Evolutionary conservation across 2,888 invertebrate genomes (phyloP), one percentile per base, ranked within the genome.

Genomic region (Pyrrhia umbra): DNA sequence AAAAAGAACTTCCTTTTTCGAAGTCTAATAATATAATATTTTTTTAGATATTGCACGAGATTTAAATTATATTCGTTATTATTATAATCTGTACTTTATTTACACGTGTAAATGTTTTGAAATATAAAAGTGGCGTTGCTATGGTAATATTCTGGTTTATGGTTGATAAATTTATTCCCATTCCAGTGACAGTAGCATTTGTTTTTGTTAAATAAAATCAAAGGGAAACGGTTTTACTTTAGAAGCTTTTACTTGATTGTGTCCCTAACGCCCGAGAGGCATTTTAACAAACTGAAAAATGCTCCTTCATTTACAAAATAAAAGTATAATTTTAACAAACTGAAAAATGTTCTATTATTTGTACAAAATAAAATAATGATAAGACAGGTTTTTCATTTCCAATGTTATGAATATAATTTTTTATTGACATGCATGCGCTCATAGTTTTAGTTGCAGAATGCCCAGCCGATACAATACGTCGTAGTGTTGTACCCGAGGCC

Each of bases 401-500:
- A n/a, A n/a, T n/a, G n/a, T n/a, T n/a, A n/a, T n/a, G n/a, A n/a
- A n/a, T n/a, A n/a, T n/a, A n/a, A n/a, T n/a, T n/a, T n/a, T n/a
- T n/a, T n/a, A n/a, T n/a, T n/a, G n/a, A n/a, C n/a, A n/a, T n/a
- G n/a, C n/a, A n/a, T n/a, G n/a, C n/a, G n/a, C n/a, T n/a, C n/a
- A n/a, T n/a, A 10, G 39, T 5, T 65, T 40, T 37, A 43, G 61
- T 78, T 77, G 68, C 66, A 80, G 90, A 90, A 89, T 88, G 58
- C 55, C 77, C 78, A 51, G 56, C 6, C 40, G 37, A 67, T 67
- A 61, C 63, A 54, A 74, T 69, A 67, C 74, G 81, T 74, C 82
- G 84, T 83, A 85, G 49, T 40, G 60, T 86, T 84, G 86, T 88
- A 75, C 90, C 88, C 88, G 86, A 84, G 91, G 85, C 85, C 81